Conservation (phyloP, 2,113 vertebrate species). For the Cavia aperea region DNA sequence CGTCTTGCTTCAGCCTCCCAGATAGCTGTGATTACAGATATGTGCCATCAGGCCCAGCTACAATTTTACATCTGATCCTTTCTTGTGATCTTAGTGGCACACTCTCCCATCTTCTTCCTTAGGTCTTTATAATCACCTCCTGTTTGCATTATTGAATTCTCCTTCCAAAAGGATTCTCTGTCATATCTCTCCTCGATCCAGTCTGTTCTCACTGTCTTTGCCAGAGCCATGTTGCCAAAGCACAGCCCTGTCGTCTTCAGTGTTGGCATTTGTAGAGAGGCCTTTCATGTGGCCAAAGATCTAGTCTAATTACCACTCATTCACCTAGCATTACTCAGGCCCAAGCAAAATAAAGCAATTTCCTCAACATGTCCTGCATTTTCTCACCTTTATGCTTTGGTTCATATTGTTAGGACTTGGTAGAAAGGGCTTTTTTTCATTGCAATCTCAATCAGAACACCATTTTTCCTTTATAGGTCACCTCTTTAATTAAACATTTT, state of each 20-base stretch:
- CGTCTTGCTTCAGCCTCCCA: neutral
- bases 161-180: neutral
- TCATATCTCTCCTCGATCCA: neutral
- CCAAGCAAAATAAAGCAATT: slow-evolving; percentile 3
- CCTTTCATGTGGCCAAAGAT: neutral
- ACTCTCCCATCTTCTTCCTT: neutral
- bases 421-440: neutral
- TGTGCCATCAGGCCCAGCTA: neutral
- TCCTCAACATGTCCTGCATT: neutral
- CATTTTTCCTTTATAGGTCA: neutral
- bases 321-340: neutral
- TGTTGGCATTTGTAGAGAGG: neutral
- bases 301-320: neutral
- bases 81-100: neutral
- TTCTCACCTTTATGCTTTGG: slow-evolving; percentile 17
- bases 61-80: neutral
- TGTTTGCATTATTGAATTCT: neutral
- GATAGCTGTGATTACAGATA: neutral
- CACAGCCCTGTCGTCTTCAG: neutral
- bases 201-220: neutral
- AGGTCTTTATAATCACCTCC: neutral
- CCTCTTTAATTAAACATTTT: slow-evolving; percentile 2
- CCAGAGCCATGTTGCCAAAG: neutral
- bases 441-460: neutral
- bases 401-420: neutral